These are phyloP conservation scores for Patagioenas fasciata DNA, from an alignment of 2,113 vertebrate species.

Conservation along the genomic window DNA sequence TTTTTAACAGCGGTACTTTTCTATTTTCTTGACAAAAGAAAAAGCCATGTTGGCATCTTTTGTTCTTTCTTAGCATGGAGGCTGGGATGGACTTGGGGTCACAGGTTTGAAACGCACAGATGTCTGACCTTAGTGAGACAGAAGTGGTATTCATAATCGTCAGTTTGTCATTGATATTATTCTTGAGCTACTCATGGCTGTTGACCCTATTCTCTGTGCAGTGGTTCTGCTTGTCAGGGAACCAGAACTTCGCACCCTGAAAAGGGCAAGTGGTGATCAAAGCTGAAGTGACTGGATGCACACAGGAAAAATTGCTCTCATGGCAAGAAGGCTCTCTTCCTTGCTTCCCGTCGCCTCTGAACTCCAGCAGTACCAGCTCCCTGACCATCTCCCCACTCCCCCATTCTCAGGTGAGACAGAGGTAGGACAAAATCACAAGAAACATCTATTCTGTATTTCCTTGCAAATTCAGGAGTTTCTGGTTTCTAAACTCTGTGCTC, in stretches of 20 bases:
- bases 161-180: neutral
- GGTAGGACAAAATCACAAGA: neutral
- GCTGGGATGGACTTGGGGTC: neutral
- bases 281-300: neutral
- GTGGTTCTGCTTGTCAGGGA: neutral
- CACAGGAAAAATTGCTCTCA: neutral
- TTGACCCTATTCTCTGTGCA: neutral
- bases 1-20: conserved; percentile 25
- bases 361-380: rapidly evolving
- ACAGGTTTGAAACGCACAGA: neutral
- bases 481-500: neutral
- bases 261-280: neutral
- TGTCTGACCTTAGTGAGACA: neutral
- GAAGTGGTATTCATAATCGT: neutral
- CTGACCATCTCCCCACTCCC: neutral
- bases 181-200: neutral
- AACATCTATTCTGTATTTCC: neutral
- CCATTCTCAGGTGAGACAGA: neutral
- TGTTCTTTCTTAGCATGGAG: neutral
- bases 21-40: conserved; percentile 9
- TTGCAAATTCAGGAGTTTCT: neutral
- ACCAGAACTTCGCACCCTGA: neutral
- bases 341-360: neutral
- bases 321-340: neutral
- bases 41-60: neutral